Conservation (phyloP, 2,113 vertebrate species). For the Caloenas nicobarica region DNA sequence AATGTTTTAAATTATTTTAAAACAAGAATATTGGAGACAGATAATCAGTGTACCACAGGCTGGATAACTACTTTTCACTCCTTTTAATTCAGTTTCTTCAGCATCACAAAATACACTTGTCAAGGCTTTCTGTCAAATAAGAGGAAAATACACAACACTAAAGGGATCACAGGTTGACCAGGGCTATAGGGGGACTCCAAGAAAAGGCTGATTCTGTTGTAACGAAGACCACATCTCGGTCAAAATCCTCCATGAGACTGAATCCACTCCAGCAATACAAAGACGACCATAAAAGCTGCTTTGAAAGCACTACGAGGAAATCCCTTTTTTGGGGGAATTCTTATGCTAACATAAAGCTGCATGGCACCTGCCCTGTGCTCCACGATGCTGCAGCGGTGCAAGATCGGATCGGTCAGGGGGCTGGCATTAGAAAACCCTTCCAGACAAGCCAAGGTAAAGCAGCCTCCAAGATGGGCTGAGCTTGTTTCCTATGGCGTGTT, state of each 20-base stretch:
- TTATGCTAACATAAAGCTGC: not conserved
- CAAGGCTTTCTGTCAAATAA: not conserved
- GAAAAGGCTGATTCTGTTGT: not conserved
- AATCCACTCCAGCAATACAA: not conserved
- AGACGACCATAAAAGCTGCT: not conserved
- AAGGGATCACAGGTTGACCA: not conserved
- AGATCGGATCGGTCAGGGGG: not conserved
- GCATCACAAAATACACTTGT: not conserved
- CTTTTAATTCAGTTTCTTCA: not conserved
- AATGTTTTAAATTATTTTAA: not conserved
- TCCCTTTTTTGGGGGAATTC: not conserved
- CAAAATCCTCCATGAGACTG: not conserved
- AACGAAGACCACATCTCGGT: not conserved
- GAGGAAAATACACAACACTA: not conserved
- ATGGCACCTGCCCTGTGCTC: not conserved
- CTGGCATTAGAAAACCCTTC: not conserved
- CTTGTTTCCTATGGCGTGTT: not conserved
- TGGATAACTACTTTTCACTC: not conserved
- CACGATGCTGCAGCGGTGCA: not conserved
- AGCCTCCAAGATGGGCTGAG: not conserved
- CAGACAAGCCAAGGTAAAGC: not conserved
- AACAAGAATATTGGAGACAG: not conserved
- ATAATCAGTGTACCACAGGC: not conserved
- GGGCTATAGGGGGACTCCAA: not conserved
- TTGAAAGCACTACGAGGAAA: not conserved